phyloP scores from a whole-genome alignment of 2,797 vertebrate species.

The Sebastes minor region DNA sequence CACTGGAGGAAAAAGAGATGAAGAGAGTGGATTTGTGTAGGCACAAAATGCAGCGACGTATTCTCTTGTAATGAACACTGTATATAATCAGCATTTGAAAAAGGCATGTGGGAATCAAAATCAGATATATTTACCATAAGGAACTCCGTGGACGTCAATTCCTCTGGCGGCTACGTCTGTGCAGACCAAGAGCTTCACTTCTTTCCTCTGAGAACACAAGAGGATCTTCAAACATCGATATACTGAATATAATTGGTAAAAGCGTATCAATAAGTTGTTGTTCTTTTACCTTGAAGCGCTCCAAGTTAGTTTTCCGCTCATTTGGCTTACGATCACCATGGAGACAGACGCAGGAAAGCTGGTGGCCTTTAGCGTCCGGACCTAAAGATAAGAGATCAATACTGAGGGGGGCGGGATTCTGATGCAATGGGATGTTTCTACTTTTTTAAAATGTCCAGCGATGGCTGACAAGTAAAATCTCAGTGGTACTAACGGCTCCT shows the following conservation, averaged over 20 bases:
- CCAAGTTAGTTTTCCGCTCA: slow-evolving; percentile 95
- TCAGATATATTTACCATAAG: slow-evolving; percentile 84
- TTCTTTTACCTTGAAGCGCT: slow-evolving; percentile 92
- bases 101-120: background rate
- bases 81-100: background rate
- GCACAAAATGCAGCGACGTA: background rate
- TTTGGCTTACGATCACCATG: slow-evolving; percentile 97
- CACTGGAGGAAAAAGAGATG: slow-evolving; percentile 72
- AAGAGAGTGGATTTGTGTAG: background rate
- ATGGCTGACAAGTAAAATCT: background rate
- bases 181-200: slow-evolving; percentile 94
- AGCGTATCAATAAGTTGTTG: background rate
- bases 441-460: background rate
- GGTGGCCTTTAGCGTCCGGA: slow-evolving; percentile 92
- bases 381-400: slow-evolving; percentile 75
- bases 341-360: slow-evolving; percentile 96
- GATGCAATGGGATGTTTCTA: background rate
- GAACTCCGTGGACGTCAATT: slow-evolving; percentile 95
- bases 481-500: background rate
- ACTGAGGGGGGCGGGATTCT: background rate
- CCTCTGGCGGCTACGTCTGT: slow-evolving; percentile 98
- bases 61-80: background rate
- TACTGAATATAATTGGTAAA: background rate
- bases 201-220: slow-evolving; percentile 84
- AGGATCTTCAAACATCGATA: background rate